Percentiles rank a stretch among this genome's conserved stretches.
phyloP scores from a whole-genome alignment of 2,888 invertebrate species.

The Leptinotarsa rubiginosa region DNA sequence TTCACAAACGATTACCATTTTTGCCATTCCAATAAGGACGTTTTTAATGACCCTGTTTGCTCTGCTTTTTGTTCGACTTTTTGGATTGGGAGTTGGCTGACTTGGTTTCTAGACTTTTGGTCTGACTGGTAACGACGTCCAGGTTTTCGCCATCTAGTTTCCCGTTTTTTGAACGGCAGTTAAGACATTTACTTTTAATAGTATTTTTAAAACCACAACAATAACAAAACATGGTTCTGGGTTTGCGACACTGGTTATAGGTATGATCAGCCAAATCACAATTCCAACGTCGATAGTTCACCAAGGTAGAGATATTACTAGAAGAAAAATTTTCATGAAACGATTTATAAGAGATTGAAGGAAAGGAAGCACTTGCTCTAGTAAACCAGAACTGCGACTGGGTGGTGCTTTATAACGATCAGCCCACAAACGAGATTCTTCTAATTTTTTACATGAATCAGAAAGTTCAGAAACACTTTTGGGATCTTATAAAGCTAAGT shows the following conservation, averaged over 20 bases:
- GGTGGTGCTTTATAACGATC: conserved; percentile 24
- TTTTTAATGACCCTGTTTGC: conserved; percentile 1
- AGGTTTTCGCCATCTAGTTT: no score
- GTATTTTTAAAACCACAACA: conserved; percentile 24
- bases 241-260: background rate
- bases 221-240: conserved; percentile 19
- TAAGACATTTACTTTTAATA: conserved; percentile 6
- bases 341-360: background rate
- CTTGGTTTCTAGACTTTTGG: conserved; percentile 7
- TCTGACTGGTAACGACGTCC: conserved; percentile 7
- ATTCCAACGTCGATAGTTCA: conserved; percentile 30
- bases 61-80: background rate
- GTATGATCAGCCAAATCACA: conserved; percentile 16
- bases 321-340: background rate
- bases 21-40: conserved; percentile 1
- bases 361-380: conserved; percentile 20
- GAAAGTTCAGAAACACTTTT: conserved; percentile 19
- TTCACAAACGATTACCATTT: conserved; percentile 4
- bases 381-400: conserved; percentile 5
- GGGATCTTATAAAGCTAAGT: conserved; percentile 22
- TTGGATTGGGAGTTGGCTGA: background rate
- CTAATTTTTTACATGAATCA: conserved; percentile 21
- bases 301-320: conserved; percentile 12
- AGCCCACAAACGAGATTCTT: background rate
- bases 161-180: background rate